Evolutionary conservation across 2,888 invertebrate species (phyloP), one percentile per base, ranked within the genome.

Genomic region (Chrysomela aeneicollis): DNA sequence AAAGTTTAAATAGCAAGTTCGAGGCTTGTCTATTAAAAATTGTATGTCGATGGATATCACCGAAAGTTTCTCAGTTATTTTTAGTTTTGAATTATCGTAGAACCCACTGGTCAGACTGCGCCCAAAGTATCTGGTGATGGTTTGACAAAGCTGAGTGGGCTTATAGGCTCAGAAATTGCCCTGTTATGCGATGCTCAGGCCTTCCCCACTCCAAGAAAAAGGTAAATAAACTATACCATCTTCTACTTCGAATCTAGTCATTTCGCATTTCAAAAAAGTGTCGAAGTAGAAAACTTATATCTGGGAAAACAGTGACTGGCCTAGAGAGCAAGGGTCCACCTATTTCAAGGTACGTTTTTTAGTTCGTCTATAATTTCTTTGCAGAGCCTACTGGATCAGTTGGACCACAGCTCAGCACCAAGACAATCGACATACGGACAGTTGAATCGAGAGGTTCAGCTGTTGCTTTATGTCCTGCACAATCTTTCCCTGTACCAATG

Each of bases 401-500:
- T 72, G 86, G 86, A 70, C 90, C 90, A 65, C 88, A 87, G 79
- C 82, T 89, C 73, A 86, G 87, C 79, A 85, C 85, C 75, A 82
- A 84, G 73, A 86, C 84, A 73, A 87, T 90, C 73, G 88, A 82
- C 78, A 81, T 82, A 61, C 77, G 77, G 72, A 73, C 72, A 61
- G 74, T 78, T 46, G 70, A 64, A 52, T 62, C 73, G 62, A 78
- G 78, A 71, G 78, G 79, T 71, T 80, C 81, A 71, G 79, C 83
- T 72, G 84, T 90, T 66, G 85, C 90, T 74, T 85, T 90, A 76
- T 92, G 92, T 82, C 88, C 89, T 73, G 88, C 90, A 77, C 92
- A 92, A 85, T 89, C 89, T 66, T 91, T 87, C 83, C 92, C 92
- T 66, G 87, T 89, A 79, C 91, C 92, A 67, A 81, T 83, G 60